phyloP scores from a whole-genome alignment of 2,888 invertebrate species.

The Lithophane leautieri region DNA sequence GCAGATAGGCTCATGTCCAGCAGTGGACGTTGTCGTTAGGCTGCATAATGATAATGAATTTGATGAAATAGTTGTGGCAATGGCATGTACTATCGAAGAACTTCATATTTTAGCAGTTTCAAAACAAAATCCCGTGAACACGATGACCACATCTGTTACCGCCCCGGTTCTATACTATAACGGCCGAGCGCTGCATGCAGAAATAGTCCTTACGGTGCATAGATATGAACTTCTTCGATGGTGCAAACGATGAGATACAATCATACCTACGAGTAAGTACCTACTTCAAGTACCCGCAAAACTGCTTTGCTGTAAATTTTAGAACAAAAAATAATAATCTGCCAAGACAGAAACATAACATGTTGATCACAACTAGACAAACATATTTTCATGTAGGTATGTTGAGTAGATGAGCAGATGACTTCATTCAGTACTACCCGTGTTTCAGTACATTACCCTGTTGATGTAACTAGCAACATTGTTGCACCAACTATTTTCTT shows the following conservation, averaged over 20 bases:
- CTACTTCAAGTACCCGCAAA: neutral
- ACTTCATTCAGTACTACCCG: slow-evolving; percentile 12
- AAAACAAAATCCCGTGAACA: too few relatives aligned
- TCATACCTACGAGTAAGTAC: too few relatives aligned
- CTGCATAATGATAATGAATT: neutral
- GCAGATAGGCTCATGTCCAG: neutral
- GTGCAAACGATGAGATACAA: too few relatives aligned
- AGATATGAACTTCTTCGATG: too few relatives aligned
- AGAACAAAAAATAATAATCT: neutral
- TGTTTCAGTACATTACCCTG: slow-evolving; percentile 46
- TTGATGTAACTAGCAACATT: slow-evolving; percentile 38
- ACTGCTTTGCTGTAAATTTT: too few relatives aligned
- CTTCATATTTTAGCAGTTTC: too few relatives aligned
- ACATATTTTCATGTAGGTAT: neutral
- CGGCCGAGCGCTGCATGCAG: too few relatives aligned
- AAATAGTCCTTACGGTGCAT: too few relatives aligned
- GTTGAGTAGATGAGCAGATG: neutral
- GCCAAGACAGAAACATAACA: neutral
- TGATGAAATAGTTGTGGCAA: too few relatives aligned
- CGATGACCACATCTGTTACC: too few relatives aligned
- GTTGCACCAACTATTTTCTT: slow-evolving; percentile 5
- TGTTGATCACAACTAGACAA: neutral
- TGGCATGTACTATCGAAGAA: too few relatives aligned
- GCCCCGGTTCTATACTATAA: too few relatives aligned
- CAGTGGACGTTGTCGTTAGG: neutral